Evolutionary conservation across 2,113 vertebrate genomes (phyloP).

Genomic region (Dicaeum eximium): DNA sequence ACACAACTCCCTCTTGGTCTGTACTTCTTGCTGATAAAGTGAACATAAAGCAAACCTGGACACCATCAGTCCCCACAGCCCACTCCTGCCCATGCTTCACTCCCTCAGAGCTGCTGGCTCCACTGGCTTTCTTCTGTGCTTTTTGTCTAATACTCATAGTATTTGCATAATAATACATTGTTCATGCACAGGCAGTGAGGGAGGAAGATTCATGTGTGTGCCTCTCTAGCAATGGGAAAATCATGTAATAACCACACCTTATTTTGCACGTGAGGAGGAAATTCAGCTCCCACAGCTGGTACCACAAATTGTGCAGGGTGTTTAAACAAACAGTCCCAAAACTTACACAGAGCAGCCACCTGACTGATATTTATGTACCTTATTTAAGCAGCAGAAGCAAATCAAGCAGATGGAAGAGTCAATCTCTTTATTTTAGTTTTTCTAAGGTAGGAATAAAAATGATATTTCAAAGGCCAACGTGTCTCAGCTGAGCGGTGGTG

Average conservation of each 20-base stretch:
- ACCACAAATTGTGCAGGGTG: background rate
- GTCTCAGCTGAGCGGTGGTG: background rate
- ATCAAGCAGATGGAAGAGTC: background rate
- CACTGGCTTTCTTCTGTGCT: background rate
- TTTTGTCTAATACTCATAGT: background rate
- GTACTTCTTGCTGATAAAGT: no score
- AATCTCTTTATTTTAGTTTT: conserved; percentile 43
- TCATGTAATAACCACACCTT: background rate
- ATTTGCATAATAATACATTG: background rate
- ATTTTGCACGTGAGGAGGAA: background rate
- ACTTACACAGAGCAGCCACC: background rate
- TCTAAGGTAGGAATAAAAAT: conserved; percentile 18
- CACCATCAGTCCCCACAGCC: accelerated
- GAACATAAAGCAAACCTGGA: background rate
- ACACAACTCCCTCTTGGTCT: background rate
- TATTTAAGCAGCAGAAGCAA: background rate
- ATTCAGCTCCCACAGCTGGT: accelerated
- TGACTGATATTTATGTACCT: background rate
- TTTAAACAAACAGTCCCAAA: background rate
- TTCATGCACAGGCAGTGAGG: background rate
- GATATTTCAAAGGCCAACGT: background rate
- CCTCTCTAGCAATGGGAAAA: background rate
- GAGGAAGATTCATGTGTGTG: background rate
- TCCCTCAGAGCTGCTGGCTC: background rate
- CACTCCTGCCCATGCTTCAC: accelerated